Percentiles rank a stretch among this genome's conserved stretches.
Evolutionary conservation across 2,888 invertebrate genomes (phyloP).

Genomic region (Cheilosia variabilis): DNA sequence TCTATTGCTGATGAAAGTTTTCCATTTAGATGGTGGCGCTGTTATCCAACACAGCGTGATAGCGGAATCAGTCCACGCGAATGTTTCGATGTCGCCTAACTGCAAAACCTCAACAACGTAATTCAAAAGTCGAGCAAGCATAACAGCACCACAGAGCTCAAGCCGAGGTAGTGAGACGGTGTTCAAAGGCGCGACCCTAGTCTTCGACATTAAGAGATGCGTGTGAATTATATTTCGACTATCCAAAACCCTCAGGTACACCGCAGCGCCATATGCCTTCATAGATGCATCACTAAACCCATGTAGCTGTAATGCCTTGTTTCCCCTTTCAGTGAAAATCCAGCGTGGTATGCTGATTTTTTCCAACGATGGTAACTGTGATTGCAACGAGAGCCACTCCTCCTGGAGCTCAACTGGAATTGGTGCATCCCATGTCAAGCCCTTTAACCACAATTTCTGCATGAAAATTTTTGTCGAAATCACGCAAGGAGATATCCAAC

Average conservation of each 20-base stretch:
- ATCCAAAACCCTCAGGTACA: conserved; percentile 15
- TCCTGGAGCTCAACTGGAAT: conserved; percentile 6
- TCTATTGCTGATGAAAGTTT: conserved; percentile 18
- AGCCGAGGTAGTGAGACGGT: conserved; percentile 40
- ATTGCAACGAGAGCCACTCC: too few relatives aligned
- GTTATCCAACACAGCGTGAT: conserved; percentile 37
- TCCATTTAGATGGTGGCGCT: conserved; percentile 11
- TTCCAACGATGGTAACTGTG: too few relatives aligned
- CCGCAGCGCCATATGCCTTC: conserved; percentile 34
- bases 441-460: conserved; percentile 32
- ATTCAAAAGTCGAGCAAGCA: conserved; percentile 7
- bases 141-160: conserved; percentile 45
- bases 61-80: conserved; percentile 36
- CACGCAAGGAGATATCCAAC: conserved; percentile 33
- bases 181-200: conserved; percentile 46
- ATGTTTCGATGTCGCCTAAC: background rate
- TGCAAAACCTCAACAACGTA: background rate
- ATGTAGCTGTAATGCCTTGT: conserved; percentile 14
- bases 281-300: conserved; percentile 41
- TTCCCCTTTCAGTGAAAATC: conserved; percentile 2
- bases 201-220: conserved; percentile 37
- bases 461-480: conserved; percentile 36
- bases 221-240: background rate
- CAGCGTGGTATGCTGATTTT: conserved; percentile 6
- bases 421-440: conserved; percentile 27